These are phyloP conservation scores for Lagorchestes hirsutus DNA, from an alignment of 2,797 vertebrate genomes.

Conservation along the genomic window DNA sequence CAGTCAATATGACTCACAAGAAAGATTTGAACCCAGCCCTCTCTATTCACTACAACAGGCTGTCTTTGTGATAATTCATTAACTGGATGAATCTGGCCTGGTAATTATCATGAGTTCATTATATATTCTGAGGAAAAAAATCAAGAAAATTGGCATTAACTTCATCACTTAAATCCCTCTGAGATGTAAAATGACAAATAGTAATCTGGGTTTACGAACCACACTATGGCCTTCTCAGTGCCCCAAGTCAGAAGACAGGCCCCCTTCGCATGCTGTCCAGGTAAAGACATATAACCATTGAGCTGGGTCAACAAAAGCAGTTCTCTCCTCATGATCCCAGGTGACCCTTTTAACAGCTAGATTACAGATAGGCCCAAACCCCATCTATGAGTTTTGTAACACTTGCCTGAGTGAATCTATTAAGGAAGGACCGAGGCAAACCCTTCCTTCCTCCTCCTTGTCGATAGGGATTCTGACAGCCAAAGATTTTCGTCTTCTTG, in stretches of 20 bases:
- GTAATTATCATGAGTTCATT: background rate
- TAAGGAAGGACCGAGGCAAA: conserved; percentile 97
- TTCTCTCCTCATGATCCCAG: background rate
- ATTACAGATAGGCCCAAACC: background rate
- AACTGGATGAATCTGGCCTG: background rate
- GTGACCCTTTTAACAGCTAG: background rate
- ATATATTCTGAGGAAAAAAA: background rate
- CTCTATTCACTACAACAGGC: background rate
- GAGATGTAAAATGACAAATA: background rate
- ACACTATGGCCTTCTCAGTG: background rate
- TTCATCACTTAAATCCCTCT: background rate
- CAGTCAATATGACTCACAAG: background rate
- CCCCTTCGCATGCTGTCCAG: background rate
- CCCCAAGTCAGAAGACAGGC: background rate
- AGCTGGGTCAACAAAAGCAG: background rate
- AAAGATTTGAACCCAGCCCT: background rate
- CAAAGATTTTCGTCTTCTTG: conserved; percentile 96
- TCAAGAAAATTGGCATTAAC: background rate
- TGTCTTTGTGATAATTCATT: background rate
- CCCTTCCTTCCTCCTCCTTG: conserved; percentile 98
- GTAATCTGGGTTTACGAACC: background rate
- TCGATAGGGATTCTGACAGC: conserved; percentile 97
- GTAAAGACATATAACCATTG: conserved; percentile 8
- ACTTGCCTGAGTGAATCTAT: conserved; percentile 96
- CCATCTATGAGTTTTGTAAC: background rate